Base-by-base conservation (phyloP, 2,113 vertebrate genomes). In the Rhineura floridana region DNA sequence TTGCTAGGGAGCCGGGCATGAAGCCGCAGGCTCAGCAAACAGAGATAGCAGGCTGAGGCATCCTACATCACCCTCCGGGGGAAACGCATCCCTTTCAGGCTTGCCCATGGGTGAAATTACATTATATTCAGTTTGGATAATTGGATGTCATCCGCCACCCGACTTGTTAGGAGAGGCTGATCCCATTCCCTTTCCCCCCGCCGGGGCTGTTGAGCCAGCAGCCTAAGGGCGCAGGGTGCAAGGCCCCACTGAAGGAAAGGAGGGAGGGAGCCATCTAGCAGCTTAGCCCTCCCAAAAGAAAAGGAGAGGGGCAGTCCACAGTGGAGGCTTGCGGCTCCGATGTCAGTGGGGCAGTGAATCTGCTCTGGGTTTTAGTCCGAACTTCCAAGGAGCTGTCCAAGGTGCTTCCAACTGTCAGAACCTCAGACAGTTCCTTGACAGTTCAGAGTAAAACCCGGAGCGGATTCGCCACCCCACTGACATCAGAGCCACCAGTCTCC, bases 41-140 rank as follows among this genome's bases (percentile, higher is more conserved):
- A 95, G 93, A 95, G 81, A 93, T 75, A 94, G 93, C 76, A 73
- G 91, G 91, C 90, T 0, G 81, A 85, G 0, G 88, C 90, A 92
- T 94, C 94, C 87, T 95, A 93, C 93, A 94, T 96, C 94, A 94
- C 85, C 72, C 90, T n/a, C 75, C 0, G 87, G 94, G 55, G 91
- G 93, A 89, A 96, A 95, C 91, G 89, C 91, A 88, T 44, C 92
- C 94, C 93, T 96, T 96, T 97, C 95, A 93, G 95, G 6, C 2
- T 87, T 95, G 96, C 93, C 96, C 96, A 95, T 94, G 96, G 96
- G 96, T 97, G 97, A 97, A 97, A 97, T 96, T 96, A 95, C 73
- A 90, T 94, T 94, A 90, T 94, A 93, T 95, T 94, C 95, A 86
- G 92, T 92, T 95, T 87, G 93, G 96, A 91, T 96, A 96, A 97